Evolutionary conservation across 2,888 invertebrate species (phyloP), one percentile per base, ranked within the genome.

Genomic region (Scotopteryx bipunctaria): DNA sequence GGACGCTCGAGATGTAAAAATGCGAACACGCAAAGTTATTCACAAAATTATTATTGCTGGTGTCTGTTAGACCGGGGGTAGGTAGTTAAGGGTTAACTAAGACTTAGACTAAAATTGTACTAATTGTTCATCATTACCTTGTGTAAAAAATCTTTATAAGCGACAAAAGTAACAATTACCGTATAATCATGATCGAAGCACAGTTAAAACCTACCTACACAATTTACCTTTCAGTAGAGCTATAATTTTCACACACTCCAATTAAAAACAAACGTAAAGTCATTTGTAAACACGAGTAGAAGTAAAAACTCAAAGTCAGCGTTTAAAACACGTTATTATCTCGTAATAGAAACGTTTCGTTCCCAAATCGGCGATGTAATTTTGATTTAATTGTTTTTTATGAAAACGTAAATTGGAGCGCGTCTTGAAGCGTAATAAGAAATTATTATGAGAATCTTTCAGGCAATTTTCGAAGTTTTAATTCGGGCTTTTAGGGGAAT

Each of bases 371-470:
- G 53, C 57, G 60, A 56, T 59, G 59, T 69, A 68, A 71, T 72
- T 66, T 58, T 57, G 55, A 69, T 67, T 72, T 71, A 73, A 68
- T 72, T 63, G 64, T 63, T 73, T 71, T 72, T 70, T 68, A 70
- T 67, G 60, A 64, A 69, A 67, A 62, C 57, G 63, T 63, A 65
- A 61, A 63, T 66, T 58, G 57, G 57, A 11, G 46, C 46, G 46
- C 46, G 55, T 54, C 61, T 57, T 50, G 45, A 49, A 45, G 45
- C 43, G 63, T 67, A 74, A 74, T 74, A 67, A 74, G 63, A 67
- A 73, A 69, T 67, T 70, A 72, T 72, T 69, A 59, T 60, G 55
- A 61, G 63, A 62, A 66, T 69, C 61, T 66, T 66, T 65, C 63
- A 50, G 59, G 57, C 57, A 66, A 66, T 72, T 66, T 65, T 59